These are phyloP conservation scores for Taurulus bubalis DNA, from an alignment of 2,113 vertebrate species.

Conservation along the genomic window DNA sequence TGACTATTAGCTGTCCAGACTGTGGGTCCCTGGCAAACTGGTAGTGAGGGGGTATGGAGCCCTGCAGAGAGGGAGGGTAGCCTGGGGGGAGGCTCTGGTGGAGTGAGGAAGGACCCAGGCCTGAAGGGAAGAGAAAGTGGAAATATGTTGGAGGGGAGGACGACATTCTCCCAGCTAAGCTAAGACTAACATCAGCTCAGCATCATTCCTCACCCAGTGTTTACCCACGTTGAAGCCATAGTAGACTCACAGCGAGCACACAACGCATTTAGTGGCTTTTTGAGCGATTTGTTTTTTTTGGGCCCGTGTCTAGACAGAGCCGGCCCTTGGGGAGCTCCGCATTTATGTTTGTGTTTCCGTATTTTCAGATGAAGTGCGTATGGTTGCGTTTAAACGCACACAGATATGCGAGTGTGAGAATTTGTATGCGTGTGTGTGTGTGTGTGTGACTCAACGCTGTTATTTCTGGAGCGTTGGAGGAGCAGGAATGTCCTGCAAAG, in stretches of 20 bases:
- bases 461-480: slow-evolving; percentile 63
- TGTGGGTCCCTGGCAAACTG: slow-evolving; percentile 97
- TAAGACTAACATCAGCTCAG: slow-evolving; percentile 29
- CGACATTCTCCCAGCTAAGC: slow-evolving; percentile 10
- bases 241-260: slow-evolving; percentile 6
- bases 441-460: slow-evolving; percentile 30
- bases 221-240: not conserved
- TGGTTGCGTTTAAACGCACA: slow-evolving; percentile 7
- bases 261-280: slow-evolving; percentile 16
- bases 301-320: slow-evolving; percentile 61
- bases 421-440: slow-evolving; percentile 18
- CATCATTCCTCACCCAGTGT: slow-evolving; percentile 17
- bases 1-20: slow-evolving; percentile 95
- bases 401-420: slow-evolving; percentile 9
- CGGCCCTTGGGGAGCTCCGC: slow-evolving; percentile 14
- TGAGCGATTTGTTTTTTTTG: slow-evolving; percentile 25
- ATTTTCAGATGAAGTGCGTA: slow-evolving; percentile 23
- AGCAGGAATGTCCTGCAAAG: slow-evolving; percentile 66
- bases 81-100: slow-evolving; percentile 93
- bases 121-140: slow-evolving; percentile 72
- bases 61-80: slow-evolving; percentile 89
- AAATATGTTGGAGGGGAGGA: not conserved
- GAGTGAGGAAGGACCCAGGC: slow-evolving; percentile 90
- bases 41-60: slow-evolving; percentile 91
- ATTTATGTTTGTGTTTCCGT: slow-evolving; percentile 9